A percentile compares a stretch with the other conserved stretches of the same genome.
phyloP scores from a whole-genome alignment of 2,797 vertebrate genomes.

The Danio kyathit region DNA sequence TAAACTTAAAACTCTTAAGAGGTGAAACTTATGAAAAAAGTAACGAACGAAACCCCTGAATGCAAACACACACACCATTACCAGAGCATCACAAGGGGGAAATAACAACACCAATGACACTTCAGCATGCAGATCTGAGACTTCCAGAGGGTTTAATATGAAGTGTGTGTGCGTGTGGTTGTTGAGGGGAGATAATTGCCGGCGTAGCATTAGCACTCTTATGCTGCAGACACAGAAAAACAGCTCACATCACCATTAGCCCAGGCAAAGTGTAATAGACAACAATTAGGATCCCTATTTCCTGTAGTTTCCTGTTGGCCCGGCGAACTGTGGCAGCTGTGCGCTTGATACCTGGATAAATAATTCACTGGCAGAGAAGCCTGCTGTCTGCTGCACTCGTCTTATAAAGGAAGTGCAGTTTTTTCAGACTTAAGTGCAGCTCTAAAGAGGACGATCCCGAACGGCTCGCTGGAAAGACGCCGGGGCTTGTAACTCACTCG shows the following conservation, averaged over 20 bases:
- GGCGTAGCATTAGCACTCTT: slow-evolving; percentile 33
- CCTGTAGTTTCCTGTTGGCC: slow-evolving; percentile 59
- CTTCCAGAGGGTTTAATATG: not conserved
- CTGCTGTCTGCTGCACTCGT: slow-evolving; percentile 15
- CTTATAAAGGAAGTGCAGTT: slow-evolving; percentile 45
- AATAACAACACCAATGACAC: slow-evolving; percentile 50
- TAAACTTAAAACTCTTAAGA: slow-evolving; percentile 13
- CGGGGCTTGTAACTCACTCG: not conserved
- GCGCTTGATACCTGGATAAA: slow-evolving; percentile 61
- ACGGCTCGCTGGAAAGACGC: not conserved
- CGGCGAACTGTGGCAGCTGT: slow-evolving; percentile 37
- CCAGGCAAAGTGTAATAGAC: slow-evolving; percentile 50
- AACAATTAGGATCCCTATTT: slow-evolving; percentile 63
- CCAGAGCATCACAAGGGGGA: slow-evolving; percentile 50
- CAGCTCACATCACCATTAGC: slow-evolving; percentile 60
- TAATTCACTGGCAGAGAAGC: slow-evolving; percentile 63
- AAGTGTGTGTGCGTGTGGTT: slow-evolving; percentile 16
- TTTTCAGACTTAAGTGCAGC: slow-evolving; percentile 50
- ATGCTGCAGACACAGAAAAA: not conserved
- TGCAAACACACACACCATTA: slow-evolving; percentile 40
- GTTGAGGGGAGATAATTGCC: slow-evolving; percentile 42
- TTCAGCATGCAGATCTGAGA: slow-evolving; percentile 57
- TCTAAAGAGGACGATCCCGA: slow-evolving; percentile 13
- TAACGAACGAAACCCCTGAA: slow-evolving; percentile 1
- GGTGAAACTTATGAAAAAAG: slow-evolving; percentile 27